Conservation (phyloP, 1,140 invertebrate genomes). For the Radopholus similis region DNA sequence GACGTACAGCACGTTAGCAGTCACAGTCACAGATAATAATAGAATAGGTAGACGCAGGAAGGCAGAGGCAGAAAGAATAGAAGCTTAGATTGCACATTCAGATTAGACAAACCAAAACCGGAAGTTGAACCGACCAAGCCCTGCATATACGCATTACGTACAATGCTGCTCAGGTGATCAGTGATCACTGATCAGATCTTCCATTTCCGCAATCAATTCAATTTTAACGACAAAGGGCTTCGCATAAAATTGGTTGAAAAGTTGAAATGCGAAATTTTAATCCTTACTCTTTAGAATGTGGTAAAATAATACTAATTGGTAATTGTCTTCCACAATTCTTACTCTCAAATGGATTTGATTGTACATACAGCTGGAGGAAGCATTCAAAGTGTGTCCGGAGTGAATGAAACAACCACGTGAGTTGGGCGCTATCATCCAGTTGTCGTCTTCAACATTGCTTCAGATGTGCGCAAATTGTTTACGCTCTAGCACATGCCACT, state of each 20-base stretch:
- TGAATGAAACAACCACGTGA: conserved; percentile 31
- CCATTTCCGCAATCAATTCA: background rate
- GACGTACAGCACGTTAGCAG: too few species aligned
- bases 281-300: background rate
- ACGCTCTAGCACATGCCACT: conserved; percentile 40
- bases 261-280: background rate
- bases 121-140: too few species aligned
- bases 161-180: background rate
- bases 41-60: too few species aligned
- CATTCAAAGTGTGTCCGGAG: conserved; percentile 25
- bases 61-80: too few species aligned
- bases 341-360: conserved; percentile 13
- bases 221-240: background rate
- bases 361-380: conserved; percentile 7
- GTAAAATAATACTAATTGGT: background rate
- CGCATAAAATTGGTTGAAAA: background rate
- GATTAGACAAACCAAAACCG: too few species aligned
- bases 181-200: background rate
- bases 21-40: too few species aligned
- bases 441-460: background rate
- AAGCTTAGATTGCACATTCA: too few species aligned
- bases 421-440: background rate
- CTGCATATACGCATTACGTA: too few species aligned
- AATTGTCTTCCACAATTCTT: background rate
- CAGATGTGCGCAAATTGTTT: conserved; percentile 34